These are phyloP conservation scores for Dallia pectoralis DNA, from an alignment of 2,797 vertebrate species.

Conservation along the genomic window DNA sequence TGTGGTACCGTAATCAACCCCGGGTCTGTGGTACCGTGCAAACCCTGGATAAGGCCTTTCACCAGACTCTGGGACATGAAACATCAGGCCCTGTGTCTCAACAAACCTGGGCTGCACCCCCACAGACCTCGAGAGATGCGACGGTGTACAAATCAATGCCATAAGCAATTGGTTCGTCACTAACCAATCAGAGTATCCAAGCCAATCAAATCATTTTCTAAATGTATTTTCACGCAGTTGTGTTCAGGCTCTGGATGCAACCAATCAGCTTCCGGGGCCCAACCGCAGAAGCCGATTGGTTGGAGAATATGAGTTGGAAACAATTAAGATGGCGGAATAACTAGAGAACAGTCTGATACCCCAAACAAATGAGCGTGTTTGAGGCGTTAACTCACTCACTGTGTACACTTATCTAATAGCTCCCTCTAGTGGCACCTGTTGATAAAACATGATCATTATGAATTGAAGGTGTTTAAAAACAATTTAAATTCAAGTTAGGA, in stretches of 20 bases:
- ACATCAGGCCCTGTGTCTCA: neutral
- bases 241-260: no score
- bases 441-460: neutral
- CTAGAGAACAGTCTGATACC: slow-evolving; percentile 35
- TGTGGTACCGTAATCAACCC: slow-evolving; percentile 51
- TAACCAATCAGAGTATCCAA: no score
- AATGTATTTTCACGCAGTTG: no score
- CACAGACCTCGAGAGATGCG: neutral
- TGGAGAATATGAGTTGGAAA: slow-evolving; percentile 32
- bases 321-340: slow-evolving; percentile 62
- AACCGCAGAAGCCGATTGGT: no score
- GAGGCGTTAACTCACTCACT: slow-evolving; percentile 17
- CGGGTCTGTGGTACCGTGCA: slow-evolving; percentile 51
- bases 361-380: slow-evolving; percentile 27
- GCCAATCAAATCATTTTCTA: no score
- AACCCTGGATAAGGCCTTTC: slow-evolving; percentile 28
- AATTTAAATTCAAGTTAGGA: neutral
- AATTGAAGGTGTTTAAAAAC: neutral
- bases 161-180: no score
- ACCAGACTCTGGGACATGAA: neutral
- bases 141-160: no score
- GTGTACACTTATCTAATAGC: slow-evolving; percentile 53
- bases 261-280: no score
- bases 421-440: slow-evolving; percentile 65
- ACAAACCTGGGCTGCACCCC: neutral